These are phyloP conservation scores for Andrena praecox DNA, from an alignment of 2,888 invertebrate species.

Conservation along the genomic window DNA sequence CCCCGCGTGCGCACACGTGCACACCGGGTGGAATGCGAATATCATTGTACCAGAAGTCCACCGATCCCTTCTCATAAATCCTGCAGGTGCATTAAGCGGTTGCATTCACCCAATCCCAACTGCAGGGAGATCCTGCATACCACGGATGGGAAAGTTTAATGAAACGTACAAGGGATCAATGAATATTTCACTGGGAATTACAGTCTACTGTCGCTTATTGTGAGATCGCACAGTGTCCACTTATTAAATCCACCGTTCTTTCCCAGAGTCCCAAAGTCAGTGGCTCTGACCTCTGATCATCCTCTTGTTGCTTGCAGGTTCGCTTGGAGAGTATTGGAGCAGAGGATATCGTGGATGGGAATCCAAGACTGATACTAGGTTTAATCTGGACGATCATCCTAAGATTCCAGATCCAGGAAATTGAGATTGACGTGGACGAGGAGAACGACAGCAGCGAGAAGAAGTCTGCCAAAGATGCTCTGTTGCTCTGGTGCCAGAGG, in stretches of 20 bases:
- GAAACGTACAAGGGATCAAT: conserved; percentile 17
- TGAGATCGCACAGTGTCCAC: background rate
- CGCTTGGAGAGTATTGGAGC: conserved; percentile 99
- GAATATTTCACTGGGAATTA: conserved; percentile 17
- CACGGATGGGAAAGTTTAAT: conserved; percentile 13
- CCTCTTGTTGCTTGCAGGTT: conserved; percentile 87
- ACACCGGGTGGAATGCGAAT: conserved; percentile 63
- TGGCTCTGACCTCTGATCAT: background rate
- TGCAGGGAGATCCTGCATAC: conserved; percentile 7
- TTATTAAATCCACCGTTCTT: background rate
- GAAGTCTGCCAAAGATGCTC: conserved; percentile 99
- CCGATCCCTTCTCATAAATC: conserved; percentile 57
- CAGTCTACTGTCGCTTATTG: background rate
- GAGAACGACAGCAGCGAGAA: conserved; percentile 98
- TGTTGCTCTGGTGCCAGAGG: conserved; percentile 99
- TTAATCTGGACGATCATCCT: conserved; percentile 99
- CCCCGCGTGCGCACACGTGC: conserved; percentile 1
- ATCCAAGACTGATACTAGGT: conserved; percentile 97
- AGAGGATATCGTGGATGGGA: conserved; percentile 99
- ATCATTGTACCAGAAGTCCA: conserved; percentile 56
- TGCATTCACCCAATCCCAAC: conserved; percentile 47
- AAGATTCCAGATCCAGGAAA: conserved; percentile 99
- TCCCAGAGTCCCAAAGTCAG: background rate
- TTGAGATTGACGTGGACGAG: conserved; percentile 98
- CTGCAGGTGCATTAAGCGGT: conserved; percentile 46